phyloP scores from a whole-genome alignment of 2,113 vertebrate genomes.

The Aramus guarauna region DNA sequence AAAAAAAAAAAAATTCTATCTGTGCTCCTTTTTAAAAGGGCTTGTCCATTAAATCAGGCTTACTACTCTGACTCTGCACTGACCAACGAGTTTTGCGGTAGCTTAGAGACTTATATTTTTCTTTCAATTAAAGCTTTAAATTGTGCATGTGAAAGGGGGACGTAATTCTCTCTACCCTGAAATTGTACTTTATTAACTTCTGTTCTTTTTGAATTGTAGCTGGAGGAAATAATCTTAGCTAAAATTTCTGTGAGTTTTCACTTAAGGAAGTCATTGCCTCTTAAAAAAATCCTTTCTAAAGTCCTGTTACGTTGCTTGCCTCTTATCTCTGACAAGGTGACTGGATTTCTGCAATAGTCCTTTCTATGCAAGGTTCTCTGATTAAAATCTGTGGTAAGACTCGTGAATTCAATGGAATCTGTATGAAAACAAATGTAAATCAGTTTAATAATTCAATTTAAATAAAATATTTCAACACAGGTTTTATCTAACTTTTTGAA shows the following conservation, averaged over 20 bases:
- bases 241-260: not conserved
- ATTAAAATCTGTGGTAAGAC: not conserved
- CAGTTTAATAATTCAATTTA: not conserved
- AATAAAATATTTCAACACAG: not conserved
- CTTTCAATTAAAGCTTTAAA: not conserved
- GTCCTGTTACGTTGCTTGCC: not conserved
- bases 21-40: not conserved
- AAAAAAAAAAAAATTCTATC: not conserved
- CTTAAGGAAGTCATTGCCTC: not conserved
- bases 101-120: not conserved
- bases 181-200: not conserved
- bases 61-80: not conserved
- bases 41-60: not conserved
- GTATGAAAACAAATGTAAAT: not conserved
- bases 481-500: not conserved
- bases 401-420: not conserved
- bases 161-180: not conserved
- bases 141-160: not conserved
- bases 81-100: not conserved
- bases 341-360: not conserved
- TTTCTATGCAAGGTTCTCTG: not conserved
- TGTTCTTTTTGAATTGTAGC: not conserved
- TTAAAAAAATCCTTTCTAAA: not conserved
- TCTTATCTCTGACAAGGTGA: not conserved
- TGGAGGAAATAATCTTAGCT: not conserved